Base-by-base conservation (phyloP, 2,113 vertebrate genomes). In the Tachysurus fulvidraco region DNA sequence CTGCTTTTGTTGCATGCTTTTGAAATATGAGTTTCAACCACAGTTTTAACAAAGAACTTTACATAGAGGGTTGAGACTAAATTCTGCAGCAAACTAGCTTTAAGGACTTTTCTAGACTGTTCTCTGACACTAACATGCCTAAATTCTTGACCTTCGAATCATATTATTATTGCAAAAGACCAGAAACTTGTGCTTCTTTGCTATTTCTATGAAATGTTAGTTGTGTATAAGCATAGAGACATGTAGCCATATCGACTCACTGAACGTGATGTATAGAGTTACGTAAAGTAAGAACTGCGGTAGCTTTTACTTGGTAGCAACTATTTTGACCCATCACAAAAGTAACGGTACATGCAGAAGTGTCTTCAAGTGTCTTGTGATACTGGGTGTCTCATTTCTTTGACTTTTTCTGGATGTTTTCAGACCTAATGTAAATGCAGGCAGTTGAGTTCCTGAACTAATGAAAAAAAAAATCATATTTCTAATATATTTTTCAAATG, bases 141-240 rank as follows among this genome's bases (percentile, higher is more conserved):
- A 79, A 83, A 87, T 92, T 88, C 85, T 83, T 88, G 74, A 90
- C 74, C 88, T 67, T 81, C 78, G 89, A 90, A 88, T 81, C 60
- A 81, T 73, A 85, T 74, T 74, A 57, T 81, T 60, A 81, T 92
- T 91, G 76, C 83, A 92, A 93, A 95, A 93, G 95, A 96, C 95
- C 95, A 95, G 94, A 96, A 93, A 95, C 95, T 96, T 95, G 95
- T 96, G 95, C 92, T 94, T 92, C 90, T 94, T 94, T 95, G 94
- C 91, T 91, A 89, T 93, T 91, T 94, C 90, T 94, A 93, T 91
- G 88, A 92, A 93, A 92, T 80, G 90, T 93, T 92, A 93, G 88
- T 93, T 92, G 92, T 89, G 80, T 90, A 62, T 83, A 89, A 82
- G 44, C 91, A 88, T 92, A 91, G 91, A 93, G 90, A 93, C 88